Conservation (phyloP, 2,888 invertebrate genomes). For the Arctia plantaginis region DNA sequence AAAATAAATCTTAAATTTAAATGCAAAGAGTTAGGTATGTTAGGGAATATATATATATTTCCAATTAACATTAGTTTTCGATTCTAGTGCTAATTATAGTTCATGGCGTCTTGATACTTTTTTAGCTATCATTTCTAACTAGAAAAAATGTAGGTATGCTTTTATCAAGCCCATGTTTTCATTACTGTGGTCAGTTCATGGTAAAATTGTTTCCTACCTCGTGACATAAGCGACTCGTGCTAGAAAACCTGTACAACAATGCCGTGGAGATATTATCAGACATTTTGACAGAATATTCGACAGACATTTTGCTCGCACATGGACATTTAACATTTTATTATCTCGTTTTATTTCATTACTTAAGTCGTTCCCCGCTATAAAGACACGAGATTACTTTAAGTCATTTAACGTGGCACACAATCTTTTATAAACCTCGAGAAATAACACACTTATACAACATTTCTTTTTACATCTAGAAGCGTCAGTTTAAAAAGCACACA, state of each 20-base stretch:
- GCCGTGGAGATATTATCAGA: constrained; percentile 73
- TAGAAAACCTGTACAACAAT: constrained; percentile 70
- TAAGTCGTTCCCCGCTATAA: constrained; percentile 56
- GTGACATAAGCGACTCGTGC: constrained; percentile 51
- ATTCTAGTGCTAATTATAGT: neutral
- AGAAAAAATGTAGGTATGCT: neutral
- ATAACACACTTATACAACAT: constrained; percentile 49
- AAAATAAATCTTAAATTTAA: neutral
- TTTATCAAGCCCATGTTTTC: neutral
- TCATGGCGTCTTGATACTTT: neutral
- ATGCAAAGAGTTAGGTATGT: no score
- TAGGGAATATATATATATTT: no score
- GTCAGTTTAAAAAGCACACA: constrained; percentile 61
- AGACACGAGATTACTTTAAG: constrained; percentile 41
- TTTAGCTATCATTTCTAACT: neutral
- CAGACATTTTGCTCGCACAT: constrained; percentile 66
- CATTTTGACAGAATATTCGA: constrained; percentile 67
- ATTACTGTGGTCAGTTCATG: constrained; percentile 15
- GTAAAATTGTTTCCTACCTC: constrained; percentile 48
- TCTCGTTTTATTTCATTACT: constrained; percentile 64
- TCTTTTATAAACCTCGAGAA: constrained; percentile 10
- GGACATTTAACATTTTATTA: constrained; percentile 68
- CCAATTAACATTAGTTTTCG: neutral
- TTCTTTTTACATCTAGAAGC: constrained; percentile 56
- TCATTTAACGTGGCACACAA: constrained; percentile 19